Conservation (phyloP, 30 jellyfish, hydroid and myxozoan genomes). For the Aurelia sp. region DNA sequence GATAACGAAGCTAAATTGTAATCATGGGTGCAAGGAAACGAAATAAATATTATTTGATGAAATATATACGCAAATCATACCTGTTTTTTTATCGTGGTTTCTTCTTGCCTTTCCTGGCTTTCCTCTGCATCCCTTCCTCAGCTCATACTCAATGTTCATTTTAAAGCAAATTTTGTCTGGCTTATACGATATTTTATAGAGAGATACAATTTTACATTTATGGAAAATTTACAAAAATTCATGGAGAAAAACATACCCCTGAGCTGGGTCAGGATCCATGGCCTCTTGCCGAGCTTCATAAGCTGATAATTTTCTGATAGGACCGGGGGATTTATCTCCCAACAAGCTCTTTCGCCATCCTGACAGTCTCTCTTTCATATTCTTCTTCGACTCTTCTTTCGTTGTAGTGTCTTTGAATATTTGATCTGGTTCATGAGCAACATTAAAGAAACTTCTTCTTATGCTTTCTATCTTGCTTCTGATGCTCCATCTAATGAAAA, state of each 20-base stretch:
- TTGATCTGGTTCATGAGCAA: neutral
- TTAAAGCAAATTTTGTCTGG: too few relatives aligned
- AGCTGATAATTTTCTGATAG: neutral
- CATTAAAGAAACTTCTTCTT: constrained; percentile 47
- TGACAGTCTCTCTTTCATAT: constrained; percentile 27
- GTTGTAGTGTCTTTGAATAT: neutral
- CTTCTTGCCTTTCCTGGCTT: too few relatives aligned
- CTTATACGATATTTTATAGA: too few relatives aligned
- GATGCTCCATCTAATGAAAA: neutral
- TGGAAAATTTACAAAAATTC: too few relatives aligned
- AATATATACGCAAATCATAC: neutral
- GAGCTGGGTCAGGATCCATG: neutral
- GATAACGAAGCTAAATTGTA: neutral
- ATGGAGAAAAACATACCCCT: too few relatives aligned
- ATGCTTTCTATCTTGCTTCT: constrained; percentile 43
- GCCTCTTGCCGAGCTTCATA: neutral
- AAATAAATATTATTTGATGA: too few relatives aligned
- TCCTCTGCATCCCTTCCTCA: too few relatives aligned
- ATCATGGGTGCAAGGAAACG: too few relatives aligned
- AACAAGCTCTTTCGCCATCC: neutral
- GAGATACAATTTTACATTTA: too few relatives aligned
- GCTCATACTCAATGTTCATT: too few relatives aligned
- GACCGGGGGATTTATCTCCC: neutral
- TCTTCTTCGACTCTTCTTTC: constrained; percentile 17
- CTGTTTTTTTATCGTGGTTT: too few relatives aligned